A percentile compares a stretch with the other conserved stretches of the same genome.
These are phyloP conservation scores for Elaphurus davidianus DNA, from an alignment of 2,113 vertebrate genomes.

Conservation along the genomic window DNA sequence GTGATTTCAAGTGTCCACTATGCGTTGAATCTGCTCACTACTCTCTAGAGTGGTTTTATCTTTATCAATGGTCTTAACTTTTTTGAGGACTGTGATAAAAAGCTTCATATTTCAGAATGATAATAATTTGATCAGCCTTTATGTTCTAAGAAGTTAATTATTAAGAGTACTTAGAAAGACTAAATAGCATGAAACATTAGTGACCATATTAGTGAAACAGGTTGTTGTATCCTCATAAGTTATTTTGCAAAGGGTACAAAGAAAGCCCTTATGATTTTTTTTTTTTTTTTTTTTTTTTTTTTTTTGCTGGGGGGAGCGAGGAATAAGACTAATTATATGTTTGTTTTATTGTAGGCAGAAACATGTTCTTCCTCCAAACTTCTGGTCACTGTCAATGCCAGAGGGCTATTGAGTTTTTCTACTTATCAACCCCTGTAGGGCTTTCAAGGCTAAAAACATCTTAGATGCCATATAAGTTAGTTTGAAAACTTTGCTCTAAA, in stretches of 20 bases:
- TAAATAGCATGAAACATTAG: neutral
- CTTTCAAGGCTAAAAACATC: neutral
- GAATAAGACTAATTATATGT: neutral
- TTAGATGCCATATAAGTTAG: neutral
- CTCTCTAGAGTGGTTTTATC: neutral
- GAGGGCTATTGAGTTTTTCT: neutral
- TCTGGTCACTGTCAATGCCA: neutral
- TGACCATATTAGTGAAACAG: neutral
- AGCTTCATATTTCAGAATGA: neutral
- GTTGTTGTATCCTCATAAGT: neutral
- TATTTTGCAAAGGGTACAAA: neutral
- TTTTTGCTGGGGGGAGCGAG: fast-evolving
- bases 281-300: neutral
- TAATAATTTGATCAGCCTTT: neutral
- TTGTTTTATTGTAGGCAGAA: neutral
- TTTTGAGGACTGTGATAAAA: neutral
- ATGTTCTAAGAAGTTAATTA: neutral
- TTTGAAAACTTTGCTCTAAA: neutral
- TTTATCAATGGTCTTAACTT: neutral
- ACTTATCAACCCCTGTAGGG: neutral
- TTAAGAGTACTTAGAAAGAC: neutral
- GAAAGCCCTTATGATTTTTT: neutral
- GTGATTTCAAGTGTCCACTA: neutral
- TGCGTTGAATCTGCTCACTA: neutral
- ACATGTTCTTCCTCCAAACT: neutral